phyloP scores from a whole-genome alignment of 1,140 invertebrate genomes.

The Gryllus bimaculatus region DNA sequence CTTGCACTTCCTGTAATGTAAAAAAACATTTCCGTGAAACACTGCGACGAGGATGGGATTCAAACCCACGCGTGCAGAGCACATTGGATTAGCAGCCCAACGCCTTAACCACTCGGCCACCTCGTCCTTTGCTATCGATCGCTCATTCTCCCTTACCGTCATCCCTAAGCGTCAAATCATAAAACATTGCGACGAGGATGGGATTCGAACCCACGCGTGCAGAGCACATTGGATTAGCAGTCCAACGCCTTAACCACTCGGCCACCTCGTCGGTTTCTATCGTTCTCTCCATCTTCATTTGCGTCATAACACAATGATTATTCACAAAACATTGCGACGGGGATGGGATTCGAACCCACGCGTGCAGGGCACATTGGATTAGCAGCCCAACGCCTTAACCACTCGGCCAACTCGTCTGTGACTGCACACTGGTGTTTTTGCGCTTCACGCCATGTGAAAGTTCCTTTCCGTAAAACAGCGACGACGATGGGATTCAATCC shows the following conservation, averaged over 20 bases:
- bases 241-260: constrained; percentile 24
- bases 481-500: constrained; percentile 24
- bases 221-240: constrained; percentile 24
- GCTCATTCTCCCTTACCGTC: no score
- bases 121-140: background rate
- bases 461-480: background rate
- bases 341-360: constrained; percentile 24
- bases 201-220: constrained; percentile 24
- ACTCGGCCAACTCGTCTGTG: constrained; percentile 24
- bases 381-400: constrained; percentile 24
- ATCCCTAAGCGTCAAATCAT: no score
- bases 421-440: no score
- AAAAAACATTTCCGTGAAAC: no score
- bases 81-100: constrained; percentile 24
- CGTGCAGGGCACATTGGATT: constrained; percentile 24
- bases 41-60: constrained; percentile 23
- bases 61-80: constrained; percentile 24
- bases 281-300: no score
- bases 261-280: constrained; percentile 24
- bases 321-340: constrained; percentile 7
- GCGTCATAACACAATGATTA: no score
- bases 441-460: no score
- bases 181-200: constrained; percentile 19
- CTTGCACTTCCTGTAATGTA: no score
- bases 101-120: constrained; percentile 24